These are phyloP conservation scores for Natrix natrix DNA, from an alignment of 2,797 vertebrate genomes.

Conservation along the genomic window DNA sequence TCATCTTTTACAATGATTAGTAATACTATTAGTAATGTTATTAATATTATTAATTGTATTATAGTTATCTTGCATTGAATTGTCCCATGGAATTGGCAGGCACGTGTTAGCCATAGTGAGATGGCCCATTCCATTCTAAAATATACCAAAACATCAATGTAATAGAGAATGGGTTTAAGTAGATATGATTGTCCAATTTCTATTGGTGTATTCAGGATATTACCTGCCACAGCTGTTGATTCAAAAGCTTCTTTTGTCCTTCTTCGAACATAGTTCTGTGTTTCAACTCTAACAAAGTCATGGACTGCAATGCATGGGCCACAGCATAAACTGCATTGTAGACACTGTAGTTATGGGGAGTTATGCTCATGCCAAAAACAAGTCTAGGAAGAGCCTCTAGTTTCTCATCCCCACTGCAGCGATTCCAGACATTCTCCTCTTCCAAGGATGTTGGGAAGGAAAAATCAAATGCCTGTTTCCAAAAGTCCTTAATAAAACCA, in stretches of 20 bases:
- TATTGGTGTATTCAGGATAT: not conserved
- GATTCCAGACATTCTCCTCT: not conserved
- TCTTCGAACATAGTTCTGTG: not conserved
- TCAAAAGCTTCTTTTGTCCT: not conserved
- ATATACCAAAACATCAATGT: too few species aligned
- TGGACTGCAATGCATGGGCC: not conserved
- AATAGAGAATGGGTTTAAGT: too few species aligned
- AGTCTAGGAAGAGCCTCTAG: not conserved
- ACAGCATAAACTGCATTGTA: not conserved
- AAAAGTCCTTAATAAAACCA: not conserved
- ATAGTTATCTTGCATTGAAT: not conserved
- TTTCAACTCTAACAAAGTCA: not conserved
- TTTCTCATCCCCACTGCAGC: not conserved
- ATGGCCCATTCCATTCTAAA: too few species aligned
- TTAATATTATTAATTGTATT: not conserved
- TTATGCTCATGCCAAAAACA: conserved; percentile 1
- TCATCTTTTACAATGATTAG: not conserved
- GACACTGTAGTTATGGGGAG: not conserved
- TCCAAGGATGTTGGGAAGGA: not conserved
- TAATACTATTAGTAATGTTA: not conserved
- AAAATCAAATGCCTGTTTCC: not conserved
- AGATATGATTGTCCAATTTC: not conserved
- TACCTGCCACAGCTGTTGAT: not conserved
- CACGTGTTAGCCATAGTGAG: too few species aligned
- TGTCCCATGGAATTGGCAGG: too few species aligned